A percentile compares a stretch with the other conserved stretches of the same genome.
These are phyloP conservation scores for Ptiloglossa arizonensis DNA, from an alignment of 1,140 invertebrate genomes.

Conservation along the genomic window DNA sequence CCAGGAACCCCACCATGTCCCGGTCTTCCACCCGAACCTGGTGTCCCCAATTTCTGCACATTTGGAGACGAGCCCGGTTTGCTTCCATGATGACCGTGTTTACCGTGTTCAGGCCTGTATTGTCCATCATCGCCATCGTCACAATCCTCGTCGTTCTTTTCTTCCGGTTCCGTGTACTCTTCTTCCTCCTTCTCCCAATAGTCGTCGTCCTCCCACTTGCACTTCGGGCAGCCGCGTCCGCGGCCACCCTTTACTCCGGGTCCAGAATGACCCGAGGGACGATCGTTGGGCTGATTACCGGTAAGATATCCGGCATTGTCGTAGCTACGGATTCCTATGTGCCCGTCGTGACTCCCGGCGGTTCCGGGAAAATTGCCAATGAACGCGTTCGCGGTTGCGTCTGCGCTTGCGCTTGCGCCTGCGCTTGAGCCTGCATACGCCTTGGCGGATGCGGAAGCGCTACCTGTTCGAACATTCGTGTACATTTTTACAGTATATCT, in stretches of 20 bases:
- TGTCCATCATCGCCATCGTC: constrained; percentile 53
- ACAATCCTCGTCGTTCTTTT: constrained; percentile 44
- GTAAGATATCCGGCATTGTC: constrained; percentile 12
- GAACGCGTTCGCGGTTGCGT: background rate
- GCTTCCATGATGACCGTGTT: background rate
- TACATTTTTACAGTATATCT: no score
- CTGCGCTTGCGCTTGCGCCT: no score
- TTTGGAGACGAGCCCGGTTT: background rate
- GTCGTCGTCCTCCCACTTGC: constrained; percentile 59
- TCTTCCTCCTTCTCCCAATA: constrained; percentile 54
- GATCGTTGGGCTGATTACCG: background rate
- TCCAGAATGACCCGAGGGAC: background rate
- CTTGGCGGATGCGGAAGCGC: constrained; percentile 8
- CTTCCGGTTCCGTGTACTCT: constrained; percentile 39
- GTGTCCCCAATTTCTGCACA: constrained; percentile 37
- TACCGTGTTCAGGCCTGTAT: constrained; percentile 30
- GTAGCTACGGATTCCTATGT: constrained; percentile 58
- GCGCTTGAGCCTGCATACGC: background rate
- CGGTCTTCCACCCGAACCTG: background rate
- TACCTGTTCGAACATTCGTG: background rate
- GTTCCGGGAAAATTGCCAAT: background rate
- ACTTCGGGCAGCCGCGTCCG: constrained; percentile 37
- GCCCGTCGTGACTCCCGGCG: constrained; percentile 8
- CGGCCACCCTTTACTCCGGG: constrained; percentile 1
- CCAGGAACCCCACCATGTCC: background rate